Percentiles rank a stretch among this genome's conserved stretches.
Conservation (phyloP, 2,888 invertebrate genomes). For the Erebia aethiops region DNA sequence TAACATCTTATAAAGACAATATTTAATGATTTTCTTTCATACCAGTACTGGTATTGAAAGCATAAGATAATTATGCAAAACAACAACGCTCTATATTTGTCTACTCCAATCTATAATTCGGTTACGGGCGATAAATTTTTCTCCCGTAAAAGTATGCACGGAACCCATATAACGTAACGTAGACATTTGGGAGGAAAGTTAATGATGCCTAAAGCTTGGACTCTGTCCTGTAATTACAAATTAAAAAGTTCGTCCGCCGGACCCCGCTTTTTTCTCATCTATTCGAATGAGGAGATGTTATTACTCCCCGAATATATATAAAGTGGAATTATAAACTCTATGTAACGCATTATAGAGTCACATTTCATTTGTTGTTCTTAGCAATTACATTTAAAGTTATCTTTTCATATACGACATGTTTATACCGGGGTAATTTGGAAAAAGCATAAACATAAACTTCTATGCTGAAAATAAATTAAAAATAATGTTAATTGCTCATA, state of each 20-base stretch:
- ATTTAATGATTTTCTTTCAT: background rate
- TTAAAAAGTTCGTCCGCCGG: constrained; percentile 79
- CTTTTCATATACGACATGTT: constrained; percentile 71
- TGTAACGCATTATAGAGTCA: constrained; percentile 45
- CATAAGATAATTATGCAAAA: constrained; percentile 34
- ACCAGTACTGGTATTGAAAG: constrained; percentile 6
- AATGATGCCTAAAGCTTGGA: constrained; percentile 80
- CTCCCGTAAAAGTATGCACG: constrained; percentile 59
- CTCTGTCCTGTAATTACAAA: constrained; percentile 82
- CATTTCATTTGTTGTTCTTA: constrained; percentile 46
- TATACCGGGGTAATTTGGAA: constrained; percentile 58
- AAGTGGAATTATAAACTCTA: constrained; percentile 45
- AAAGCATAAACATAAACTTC: constrained; percentile 72
- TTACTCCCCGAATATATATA: constrained; percentile 64
- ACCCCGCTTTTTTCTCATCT: constrained; percentile 80
- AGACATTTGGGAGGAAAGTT: constrained; percentile 79
- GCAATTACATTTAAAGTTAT: constrained; percentile 77
- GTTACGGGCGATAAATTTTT: constrained; percentile 67
- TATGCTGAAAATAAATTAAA: constrained; percentile 43
- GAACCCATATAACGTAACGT: constrained; percentile 65
- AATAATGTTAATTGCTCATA: constrained; percentile 1
- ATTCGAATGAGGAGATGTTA: constrained; percentile 78
- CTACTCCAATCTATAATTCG: constrained; percentile 57
- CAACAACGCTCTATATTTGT: constrained; percentile 23
- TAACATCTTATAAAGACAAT: too few species aligned